phyloP scores from a whole-genome alignment of 2,888 invertebrate species.

The Ichneumoninae sp. region DNA sequence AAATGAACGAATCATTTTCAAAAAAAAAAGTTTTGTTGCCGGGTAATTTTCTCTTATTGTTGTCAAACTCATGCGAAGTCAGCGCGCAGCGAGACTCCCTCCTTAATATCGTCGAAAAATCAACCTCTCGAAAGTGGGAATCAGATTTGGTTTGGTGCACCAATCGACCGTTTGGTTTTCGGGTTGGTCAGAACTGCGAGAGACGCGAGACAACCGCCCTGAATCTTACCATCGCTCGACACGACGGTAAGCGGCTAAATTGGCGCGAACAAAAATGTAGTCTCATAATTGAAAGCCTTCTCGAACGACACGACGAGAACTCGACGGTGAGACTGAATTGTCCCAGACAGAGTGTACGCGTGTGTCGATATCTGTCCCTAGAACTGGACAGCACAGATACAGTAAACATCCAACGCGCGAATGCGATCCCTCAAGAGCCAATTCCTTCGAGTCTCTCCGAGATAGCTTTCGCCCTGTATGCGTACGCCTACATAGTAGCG shows the following conservation, averaged over 20 bases:
- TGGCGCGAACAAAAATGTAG: constrained; percentile 16
- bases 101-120: no score
- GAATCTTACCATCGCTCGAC: no score
- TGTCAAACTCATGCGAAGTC: no score
- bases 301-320: constrained; percentile 1
- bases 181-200: no score
- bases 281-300: constrained; percentile 38
- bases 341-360: background rate
- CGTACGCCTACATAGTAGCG: constrained; percentile 2
- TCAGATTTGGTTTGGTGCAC: no score
- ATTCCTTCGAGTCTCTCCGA: constrained; percentile 49
- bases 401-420: background rate
- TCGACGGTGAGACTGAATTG: background rate
- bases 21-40: no score
- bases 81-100: no score
- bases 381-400: constrained; percentile 10
- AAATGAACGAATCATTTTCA: no score
- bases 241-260: background rate
- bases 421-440: constrained; percentile 33
- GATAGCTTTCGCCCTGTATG: constrained; percentile 50
- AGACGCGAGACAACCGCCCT: no score
- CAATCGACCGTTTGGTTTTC: no score
- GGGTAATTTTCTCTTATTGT: no score
- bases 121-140: no score
- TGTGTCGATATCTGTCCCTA: background rate